Conservation (phyloP, 2,113 vertebrate genomes). For the Hoplias malabaricus region DNA sequence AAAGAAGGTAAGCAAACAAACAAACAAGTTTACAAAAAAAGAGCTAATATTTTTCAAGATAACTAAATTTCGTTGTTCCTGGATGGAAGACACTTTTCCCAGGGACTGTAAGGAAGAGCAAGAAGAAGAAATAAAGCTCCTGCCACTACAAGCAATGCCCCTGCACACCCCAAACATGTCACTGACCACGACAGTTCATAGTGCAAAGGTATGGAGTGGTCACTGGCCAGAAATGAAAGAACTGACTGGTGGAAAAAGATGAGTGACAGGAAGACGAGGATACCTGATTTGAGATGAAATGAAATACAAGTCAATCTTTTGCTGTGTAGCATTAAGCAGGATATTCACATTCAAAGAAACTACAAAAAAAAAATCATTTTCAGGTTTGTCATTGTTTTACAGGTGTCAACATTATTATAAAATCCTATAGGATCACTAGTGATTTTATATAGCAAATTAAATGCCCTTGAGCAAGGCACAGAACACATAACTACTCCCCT, state of each 20-base stretch:
- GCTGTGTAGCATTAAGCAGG: not conserved
- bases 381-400: too few species aligned
- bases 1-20: too few species aligned
- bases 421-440: too few species aligned
- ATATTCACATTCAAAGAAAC: not conserved
- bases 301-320: not conserved
- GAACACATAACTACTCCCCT: too few species aligned
- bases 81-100: conserved; percentile 70
- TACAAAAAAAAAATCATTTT: not conserved
- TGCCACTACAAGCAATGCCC: conserved; percentile 72
- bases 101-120: conserved; percentile 73
- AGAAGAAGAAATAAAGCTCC: conserved; percentile 78
- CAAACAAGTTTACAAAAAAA: conserved; percentile 38
- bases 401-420: not conserved
- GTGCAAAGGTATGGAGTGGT: conserved; percentile 70
- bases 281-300: conserved; percentile 62
- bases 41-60: conserved; percentile 27
- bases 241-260: conserved; percentile 83
- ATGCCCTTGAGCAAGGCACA: too few species aligned
- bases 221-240: conserved; percentile 70
- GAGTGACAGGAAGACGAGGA: conserved; percentile 77
- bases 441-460: too few species aligned
- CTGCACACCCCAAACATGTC: conserved; percentile 76
- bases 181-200: conserved; percentile 85
- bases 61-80: conserved; percentile 62